Conservation (phyloP, 1,140 invertebrate genomes). For the Drosophila nebulosa region DNA sequence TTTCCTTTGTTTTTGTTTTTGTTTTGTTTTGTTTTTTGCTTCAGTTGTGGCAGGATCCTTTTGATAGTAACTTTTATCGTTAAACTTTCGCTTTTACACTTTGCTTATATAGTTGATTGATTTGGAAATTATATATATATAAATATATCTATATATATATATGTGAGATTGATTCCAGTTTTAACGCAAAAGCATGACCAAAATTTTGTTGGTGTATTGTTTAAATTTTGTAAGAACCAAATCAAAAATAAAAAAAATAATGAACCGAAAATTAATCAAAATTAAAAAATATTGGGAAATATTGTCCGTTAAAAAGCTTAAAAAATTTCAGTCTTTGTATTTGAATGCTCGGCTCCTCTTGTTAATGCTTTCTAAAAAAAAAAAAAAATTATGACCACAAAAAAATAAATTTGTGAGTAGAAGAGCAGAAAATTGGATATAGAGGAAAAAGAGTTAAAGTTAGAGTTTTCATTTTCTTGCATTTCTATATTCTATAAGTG, state of each 20-base stretch:
- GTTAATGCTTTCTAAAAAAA: slow-evolving; percentile 31
- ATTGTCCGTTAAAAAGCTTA: slow-evolving; percentile 81
- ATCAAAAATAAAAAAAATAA: slow-evolving; percentile 36
- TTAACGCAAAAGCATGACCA: slow-evolving; percentile 46
- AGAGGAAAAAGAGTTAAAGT: not conserved
- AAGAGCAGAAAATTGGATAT: not conserved
- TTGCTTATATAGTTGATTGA: not conserved
- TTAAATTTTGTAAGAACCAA: not conserved
- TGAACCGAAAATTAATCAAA: slow-evolving; percentile 6
- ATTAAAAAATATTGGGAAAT: slow-evolving; percentile 72
- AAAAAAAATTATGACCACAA: not conserved
- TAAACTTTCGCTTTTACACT: slow-evolving; percentile 49
- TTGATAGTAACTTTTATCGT: slow-evolving; percentile 77
- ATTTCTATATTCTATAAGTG: not conserved
- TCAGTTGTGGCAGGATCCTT: slow-evolving; percentile 75
- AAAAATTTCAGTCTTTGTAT: slow-evolving; percentile 81
- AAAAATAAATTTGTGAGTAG: not conserved
- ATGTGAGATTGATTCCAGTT: slow-evolving; percentile 48
- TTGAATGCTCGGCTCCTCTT: slow-evolving; percentile 57
- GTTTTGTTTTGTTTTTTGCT: slow-evolving; percentile 18
- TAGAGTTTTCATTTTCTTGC: not conserved
- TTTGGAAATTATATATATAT: not conserved
- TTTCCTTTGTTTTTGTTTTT: too few species aligned
- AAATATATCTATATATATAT: slow-evolving; percentile 32
- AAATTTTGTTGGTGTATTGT: slow-evolving; percentile 16